Conservation (phyloP, 2,113 vertebrate species). For the Mus spicilegus region DNA sequence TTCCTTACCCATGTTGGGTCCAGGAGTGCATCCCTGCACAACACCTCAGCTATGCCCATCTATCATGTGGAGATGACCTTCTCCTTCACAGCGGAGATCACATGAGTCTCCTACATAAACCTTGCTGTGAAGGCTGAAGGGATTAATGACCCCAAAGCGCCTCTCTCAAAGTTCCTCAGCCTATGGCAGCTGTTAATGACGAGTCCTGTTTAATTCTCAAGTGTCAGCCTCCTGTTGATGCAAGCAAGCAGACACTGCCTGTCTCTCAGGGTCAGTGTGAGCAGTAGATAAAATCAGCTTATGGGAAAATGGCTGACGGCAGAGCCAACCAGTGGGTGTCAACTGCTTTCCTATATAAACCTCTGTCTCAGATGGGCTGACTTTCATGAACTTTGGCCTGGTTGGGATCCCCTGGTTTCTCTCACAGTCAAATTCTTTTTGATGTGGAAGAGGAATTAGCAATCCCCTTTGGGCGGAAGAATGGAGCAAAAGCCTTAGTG, state of each 20-base stretch:
- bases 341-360: neutral
- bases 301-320: neutral
- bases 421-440: constrained; percentile 6
- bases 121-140: neutral
- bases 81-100: neutral
- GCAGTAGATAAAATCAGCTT: neutral
- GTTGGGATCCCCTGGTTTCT: neutral
- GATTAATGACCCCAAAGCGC: neutral
- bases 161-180: neutral
- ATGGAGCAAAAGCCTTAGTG: neutral
- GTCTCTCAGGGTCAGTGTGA: neutral
- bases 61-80: neutral
- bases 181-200: neutral
- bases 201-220: neutral
- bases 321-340: neutral
- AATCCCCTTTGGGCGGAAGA: neutral
- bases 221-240: neutral
- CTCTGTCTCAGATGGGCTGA: neutral
- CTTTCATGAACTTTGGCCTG: constrained; percentile 23
- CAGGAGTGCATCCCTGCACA: neutral
- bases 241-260: neutral
- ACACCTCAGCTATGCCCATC: neutral
- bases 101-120: neutral
- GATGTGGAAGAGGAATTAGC: neutral
- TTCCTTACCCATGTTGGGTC: no score